Percentiles rank a stretch among this genome's conserved stretches.
phyloP scores from a whole-genome alignment of 2,797 vertebrate genomes.

The Peromyscus aztecus region DNA sequence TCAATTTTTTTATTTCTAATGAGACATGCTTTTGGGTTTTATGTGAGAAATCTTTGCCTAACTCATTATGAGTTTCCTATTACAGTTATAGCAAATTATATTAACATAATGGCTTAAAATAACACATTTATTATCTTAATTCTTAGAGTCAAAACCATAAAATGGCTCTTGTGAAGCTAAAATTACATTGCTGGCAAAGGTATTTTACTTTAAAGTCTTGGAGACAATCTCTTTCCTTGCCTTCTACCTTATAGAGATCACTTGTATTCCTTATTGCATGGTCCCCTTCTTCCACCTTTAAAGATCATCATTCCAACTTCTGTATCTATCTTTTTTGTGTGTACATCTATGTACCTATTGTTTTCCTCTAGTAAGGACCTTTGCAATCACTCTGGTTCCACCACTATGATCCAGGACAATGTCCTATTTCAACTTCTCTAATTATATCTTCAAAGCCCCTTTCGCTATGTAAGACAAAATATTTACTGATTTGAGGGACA shows the following conservation, averaged over 20 bases:
- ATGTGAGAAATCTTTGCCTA: background rate
- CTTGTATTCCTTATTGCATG: background rate
- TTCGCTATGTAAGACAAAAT: background rate
- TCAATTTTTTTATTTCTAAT: background rate
- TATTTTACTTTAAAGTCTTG: background rate
- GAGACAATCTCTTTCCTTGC: background rate
- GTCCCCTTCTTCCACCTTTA: background rate
- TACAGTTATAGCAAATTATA: background rate
- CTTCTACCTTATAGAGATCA: background rate
- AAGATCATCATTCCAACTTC: background rate
- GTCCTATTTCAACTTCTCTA: background rate
- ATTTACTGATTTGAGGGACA: background rate
- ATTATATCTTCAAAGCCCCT: background rate
- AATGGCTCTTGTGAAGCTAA: background rate
- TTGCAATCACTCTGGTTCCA: background rate
- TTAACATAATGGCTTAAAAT: background rate
- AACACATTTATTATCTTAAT: background rate
- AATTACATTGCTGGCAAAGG: background rate
- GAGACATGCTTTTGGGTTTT: background rate
- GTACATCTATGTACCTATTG: background rate
- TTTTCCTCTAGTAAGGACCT: background rate
- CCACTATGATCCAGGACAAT: background rate
- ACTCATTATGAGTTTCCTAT: background rate
- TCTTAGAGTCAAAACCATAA: background rate
- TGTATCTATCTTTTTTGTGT: background rate